Base-by-base conservation (phyloP, 2,113 vertebrate species). In the Coptodon rendalli region DNA sequence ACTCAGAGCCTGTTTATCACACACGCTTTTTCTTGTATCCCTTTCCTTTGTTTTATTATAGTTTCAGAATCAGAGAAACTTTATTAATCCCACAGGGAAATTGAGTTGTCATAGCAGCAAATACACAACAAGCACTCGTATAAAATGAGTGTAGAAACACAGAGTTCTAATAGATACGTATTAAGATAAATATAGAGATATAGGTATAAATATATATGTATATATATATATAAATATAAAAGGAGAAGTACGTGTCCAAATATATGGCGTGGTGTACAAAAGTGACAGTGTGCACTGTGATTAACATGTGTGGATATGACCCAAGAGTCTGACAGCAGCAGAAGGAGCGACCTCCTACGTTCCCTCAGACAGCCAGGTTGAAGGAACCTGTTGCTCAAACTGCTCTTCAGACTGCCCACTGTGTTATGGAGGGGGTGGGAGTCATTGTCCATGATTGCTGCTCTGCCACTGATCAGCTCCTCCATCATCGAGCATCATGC, bases 21-120 rank as follows among this genome's bases (percentile, higher is more conserved):
- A 56, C 11, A 56, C 0, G 0, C 22, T 13, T 27, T 56, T 13
- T 34, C 7, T 34, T 36, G 2, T 8, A 36, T 36, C 9, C 0
- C 14, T 57, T 27, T 57, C 6, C 12, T 57, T 59, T 59, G 56
- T 59, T 59, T 59, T 59, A 59, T 59, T 59, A 17, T 2, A 59
- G 56, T 59, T 59, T 57, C 54, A 29, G 54, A 57, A 29, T 57
- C 54, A 14, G 24, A 57, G 54, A 57, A 29, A 57, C 54, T 57
- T 57, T 29, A 57, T 57, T 4, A 57, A 29, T 31, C 31, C 31
- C 31, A 31, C 5, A 31, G 31, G 31, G 31, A 31, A 31, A 31
- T 31, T 31, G 31, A 31, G 31, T 31, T 31, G 31, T 31, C 31
- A 31, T 31, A 31, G 31, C 31, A 31, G 31, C 31, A 31, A 31